Evolutionary conservation across 2,888 invertebrate species (phyloP).

Genomic region (Orthosia incerta): DNA sequence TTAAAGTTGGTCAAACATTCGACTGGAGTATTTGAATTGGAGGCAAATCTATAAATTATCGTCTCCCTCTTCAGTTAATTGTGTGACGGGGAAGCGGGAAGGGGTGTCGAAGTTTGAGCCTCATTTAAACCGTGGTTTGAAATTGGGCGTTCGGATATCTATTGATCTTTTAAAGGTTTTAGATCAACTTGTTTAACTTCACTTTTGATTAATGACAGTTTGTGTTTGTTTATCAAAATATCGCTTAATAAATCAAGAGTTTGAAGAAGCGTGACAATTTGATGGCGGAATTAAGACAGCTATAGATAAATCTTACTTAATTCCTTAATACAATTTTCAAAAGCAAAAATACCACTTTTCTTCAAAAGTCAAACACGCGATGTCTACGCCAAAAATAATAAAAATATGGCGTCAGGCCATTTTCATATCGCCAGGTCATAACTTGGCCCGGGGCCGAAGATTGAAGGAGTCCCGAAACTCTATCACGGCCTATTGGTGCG

Average conservation of each 20-base stretch:
- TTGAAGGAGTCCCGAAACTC: slow-evolving; percentile 59
- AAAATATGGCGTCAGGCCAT: slow-evolving; percentile 35
- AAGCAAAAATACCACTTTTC: not conserved
- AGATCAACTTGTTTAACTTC: slow-evolving; percentile 48
- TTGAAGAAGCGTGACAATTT: not conserved
- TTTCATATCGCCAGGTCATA: slow-evolving; percentile 43
- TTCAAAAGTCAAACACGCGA: slow-evolving; percentile 1
- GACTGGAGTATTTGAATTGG: slow-evolving; percentile 54
- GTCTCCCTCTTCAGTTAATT: slow-evolving; percentile 61
- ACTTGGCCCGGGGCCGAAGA: slow-evolving; percentile 44
- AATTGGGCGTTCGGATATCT: slow-evolving; percentile 41
- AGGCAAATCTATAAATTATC: slow-evolving; percentile 65
- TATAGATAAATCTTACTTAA: not conserved
- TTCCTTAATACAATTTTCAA: not conserved
- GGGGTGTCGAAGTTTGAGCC: slow-evolving; percentile 50
- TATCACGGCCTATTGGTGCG: slow-evolving; percentile 59
- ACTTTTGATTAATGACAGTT: slow-evolving; percentile 51
- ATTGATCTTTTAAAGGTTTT: slow-evolving; percentile 55
- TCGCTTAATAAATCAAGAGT: slow-evolving; percentile 1
- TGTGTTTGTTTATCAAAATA: slow-evolving; percentile 32
- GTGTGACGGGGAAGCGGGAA: slow-evolving; percentile 32
- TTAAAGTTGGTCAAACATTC: slow-evolving; percentile 56
- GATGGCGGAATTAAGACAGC: not conserved
- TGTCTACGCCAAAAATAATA: slow-evolving; percentile 19
- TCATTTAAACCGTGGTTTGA: slow-evolving; percentile 44